These are phyloP conservation scores for Leucozona laternaria DNA, from an alignment of 2,888 invertebrate species.

Conservation along the genomic window DNA sequence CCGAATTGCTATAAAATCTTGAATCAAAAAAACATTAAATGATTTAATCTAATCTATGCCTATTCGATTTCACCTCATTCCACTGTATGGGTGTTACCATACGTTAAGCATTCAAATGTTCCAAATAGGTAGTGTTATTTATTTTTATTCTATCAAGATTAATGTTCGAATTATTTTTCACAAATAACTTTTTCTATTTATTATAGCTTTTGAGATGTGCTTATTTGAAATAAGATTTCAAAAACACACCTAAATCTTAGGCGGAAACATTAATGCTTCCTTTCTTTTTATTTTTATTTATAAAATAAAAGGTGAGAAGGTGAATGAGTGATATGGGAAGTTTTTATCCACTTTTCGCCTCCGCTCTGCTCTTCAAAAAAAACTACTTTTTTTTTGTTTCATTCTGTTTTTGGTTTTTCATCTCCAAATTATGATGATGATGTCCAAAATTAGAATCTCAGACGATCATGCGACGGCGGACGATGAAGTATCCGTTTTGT, in stretches of 20 bases:
- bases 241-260: constrained; percentile 57
- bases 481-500: constrained; percentile 56
- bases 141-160: constrained; percentile 23
- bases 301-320: constrained; percentile 64
- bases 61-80: no score
- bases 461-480: constrained; percentile 11
- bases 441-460: constrained; percentile 61
- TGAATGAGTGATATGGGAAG: constrained; percentile 56
- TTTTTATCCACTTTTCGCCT: constrained; percentile 38
- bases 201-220: constrained; percentile 42
- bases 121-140: not conserved
- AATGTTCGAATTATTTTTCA: constrained; percentile 28
- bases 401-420: constrained; percentile 31
- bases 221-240: constrained; percentile 63
- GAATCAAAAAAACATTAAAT: no score
- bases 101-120: not conserved
- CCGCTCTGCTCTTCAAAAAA: not conserved
- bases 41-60: no score
- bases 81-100: no score
- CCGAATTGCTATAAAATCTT: no score
- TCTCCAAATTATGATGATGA: constrained; percentile 51
- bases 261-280: constrained; percentile 58
- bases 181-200: constrained; percentile 38
- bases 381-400: constrained; percentile 2
- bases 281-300: constrained; percentile 30